Evolutionary conservation across 1,140 invertebrate genomes (phyloP).

Genomic region (Hestina assimilis): DNA sequence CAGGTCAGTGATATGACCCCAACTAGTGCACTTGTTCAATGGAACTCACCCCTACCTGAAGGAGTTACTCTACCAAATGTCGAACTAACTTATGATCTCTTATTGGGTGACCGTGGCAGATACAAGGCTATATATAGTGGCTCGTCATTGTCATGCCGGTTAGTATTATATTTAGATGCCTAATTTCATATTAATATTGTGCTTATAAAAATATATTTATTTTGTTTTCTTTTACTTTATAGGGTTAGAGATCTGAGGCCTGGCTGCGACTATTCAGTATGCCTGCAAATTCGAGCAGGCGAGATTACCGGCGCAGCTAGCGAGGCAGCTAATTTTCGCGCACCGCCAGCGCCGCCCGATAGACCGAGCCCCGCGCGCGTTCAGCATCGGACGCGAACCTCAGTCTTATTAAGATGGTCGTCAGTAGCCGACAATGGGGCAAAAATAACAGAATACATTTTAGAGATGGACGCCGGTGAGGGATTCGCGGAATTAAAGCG

Average conservation of each 20-base stretch:
- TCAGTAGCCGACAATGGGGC: constrained; percentile 88
- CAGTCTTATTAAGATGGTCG: constrained; percentile 83
- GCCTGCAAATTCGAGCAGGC: constrained; percentile 80
- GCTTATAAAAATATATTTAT: not conserved
- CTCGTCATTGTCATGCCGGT: constrained; percentile 83
- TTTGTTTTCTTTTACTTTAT: constrained; percentile 23
- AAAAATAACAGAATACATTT: constrained; percentile 85
- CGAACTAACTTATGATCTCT: constrained; percentile 87
- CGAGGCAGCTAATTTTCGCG: constrained; percentile 76
- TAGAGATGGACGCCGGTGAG: constrained; percentile 88
- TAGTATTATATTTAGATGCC: constrained; percentile 16
- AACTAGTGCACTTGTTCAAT: constrained; percentile 87
- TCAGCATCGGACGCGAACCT: constrained; percentile 79
- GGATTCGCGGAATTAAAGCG: constrained; percentile 86
- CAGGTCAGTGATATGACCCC: constrained; percentile 88
- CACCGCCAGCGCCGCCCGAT: constrained; percentile 84
- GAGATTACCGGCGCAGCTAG: constrained; percentile 74
- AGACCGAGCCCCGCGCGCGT: constrained; percentile 80
- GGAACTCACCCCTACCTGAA: constrained; percentile 83
- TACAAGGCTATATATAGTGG: constrained; percentile 90
- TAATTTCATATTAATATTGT: not conserved
- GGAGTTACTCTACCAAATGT: constrained; percentile 75
- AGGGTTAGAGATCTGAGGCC: constrained; percentile 88
- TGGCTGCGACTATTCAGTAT: constrained; percentile 88
- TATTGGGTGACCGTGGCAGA: constrained; percentile 87